Base-by-base conservation (phyloP, 2,888 invertebrate species). In the Muscina levida region DNA sequence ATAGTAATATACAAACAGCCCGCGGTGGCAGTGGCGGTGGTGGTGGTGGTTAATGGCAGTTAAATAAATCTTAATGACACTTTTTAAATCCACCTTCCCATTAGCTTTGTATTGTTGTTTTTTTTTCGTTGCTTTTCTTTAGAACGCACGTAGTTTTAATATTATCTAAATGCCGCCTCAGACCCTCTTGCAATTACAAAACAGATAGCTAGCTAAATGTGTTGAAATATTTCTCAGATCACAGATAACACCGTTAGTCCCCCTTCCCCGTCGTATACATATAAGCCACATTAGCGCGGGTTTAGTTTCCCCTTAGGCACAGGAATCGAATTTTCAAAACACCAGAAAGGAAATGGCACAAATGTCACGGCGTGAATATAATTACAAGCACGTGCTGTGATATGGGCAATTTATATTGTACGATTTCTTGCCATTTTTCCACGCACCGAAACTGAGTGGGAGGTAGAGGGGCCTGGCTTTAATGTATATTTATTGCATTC, bases 21-120 rank as follows among this genome's bases (percentile, higher is more conserved):
- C n/a, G n/a, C n/a, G n/a, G n/a, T n/a, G 22, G 22, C 53, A 53
- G 53, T 44, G 53, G 53, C 44, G 53, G 37, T 48, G 46, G 73
- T 67, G 73, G 73, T 67, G 73, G 73, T 77, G 77, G 80, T 80
- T 80, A 77, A 77, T 77, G 73, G 66, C 73, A 66, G 66, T 51
- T 71, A 77, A 80, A 73, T 77, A 80, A 80, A 77, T 80, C 73
- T 73, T 80, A 77, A 77, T 80, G 77, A 51, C 76, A 77, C 51
- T 73, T 71, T 77, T 71, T 77, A 71, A 76, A 77, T 77, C 80
- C 71, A 80, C 66, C 80, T 77, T 59, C 66, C 22, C 44, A 37
- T 46, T 67, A 13, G 13, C 19, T 19, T 2, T 19, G 37, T 31
- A 37, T 37, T n/a, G n/a, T n/a, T n/a, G n/a, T n/a, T n/a, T n/a